Conservation (phyloP, 1,140 invertebrate genomes). For the Elymnias hypermnestra region DNA sequence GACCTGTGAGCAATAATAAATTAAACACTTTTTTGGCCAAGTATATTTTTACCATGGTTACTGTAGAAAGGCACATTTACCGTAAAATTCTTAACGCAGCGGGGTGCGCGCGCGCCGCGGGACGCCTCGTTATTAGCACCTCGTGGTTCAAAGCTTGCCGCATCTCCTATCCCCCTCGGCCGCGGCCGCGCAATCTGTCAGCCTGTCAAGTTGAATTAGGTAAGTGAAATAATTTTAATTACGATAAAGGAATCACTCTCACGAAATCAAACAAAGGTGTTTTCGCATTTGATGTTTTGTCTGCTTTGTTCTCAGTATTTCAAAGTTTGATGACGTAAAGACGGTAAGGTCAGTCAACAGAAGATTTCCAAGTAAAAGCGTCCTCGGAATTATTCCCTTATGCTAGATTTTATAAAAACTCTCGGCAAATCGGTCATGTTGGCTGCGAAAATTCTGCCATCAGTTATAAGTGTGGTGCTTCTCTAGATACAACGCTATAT, state of each 20-base stretch:
- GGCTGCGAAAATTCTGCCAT: too few species aligned
- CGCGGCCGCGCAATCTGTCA: slow-evolving; percentile 38
- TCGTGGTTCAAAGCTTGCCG: slow-evolving; percentile 57
- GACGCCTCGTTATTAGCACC: slow-evolving; percentile 72
- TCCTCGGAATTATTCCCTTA: too few species aligned
- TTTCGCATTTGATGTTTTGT: background rate
- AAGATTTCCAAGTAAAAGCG: too few species aligned
- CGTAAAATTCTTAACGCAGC: slow-evolving; percentile 54
- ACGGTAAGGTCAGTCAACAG: background rate
- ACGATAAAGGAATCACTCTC: slow-evolving; percentile 25
- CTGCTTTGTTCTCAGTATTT: background rate
- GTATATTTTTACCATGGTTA: background rate
- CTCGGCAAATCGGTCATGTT: too few species aligned
- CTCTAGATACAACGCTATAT: too few species aligned
- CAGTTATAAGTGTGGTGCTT: too few species aligned
- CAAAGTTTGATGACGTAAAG: background rate
- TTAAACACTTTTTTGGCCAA: too few species aligned
- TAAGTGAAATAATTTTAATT: slow-evolving; percentile 63
- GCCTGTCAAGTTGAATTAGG: slow-evolving; percentile 49
- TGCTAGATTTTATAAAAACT: too few species aligned
- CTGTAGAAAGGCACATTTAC: slow-evolving; percentile 1
- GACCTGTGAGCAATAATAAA: too few species aligned
- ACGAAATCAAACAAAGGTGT: slow-evolving; percentile 1
- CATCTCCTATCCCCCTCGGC: slow-evolving; percentile 9
- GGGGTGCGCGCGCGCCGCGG: slow-evolving; percentile 51